These are phyloP conservation scores for Lasioglossum leucozonium DNA, from an alignment of 2,888 invertebrate species.

Conservation along the genomic window DNA sequence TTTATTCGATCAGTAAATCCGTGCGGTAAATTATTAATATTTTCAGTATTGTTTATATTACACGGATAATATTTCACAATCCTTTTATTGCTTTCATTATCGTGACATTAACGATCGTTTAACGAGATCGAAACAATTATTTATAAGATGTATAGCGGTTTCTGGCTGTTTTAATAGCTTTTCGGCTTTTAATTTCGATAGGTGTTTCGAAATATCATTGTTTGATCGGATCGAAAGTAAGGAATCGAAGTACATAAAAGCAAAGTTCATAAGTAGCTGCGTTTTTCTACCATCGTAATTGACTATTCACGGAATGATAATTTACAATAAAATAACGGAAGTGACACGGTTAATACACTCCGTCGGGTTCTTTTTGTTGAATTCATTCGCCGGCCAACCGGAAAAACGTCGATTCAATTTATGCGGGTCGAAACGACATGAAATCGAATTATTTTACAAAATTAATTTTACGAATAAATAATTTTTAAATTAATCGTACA, in stretches of 20 bases:
- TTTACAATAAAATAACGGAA: constrained; percentile 51
- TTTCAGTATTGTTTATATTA: neutral
- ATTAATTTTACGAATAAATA: neutral
- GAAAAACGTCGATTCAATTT: neutral
- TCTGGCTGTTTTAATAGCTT: neutral
- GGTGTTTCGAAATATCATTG: neutral
- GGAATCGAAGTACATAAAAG: neutral
- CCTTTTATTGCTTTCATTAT: neutral
- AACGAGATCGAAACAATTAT: neutral
- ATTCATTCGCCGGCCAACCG: constrained; percentile 2
- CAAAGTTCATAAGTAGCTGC: neutral
- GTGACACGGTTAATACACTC: constrained; percentile 38
- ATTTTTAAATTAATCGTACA: neutral
- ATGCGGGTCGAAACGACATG: neutral
- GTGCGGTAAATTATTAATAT: neutral
- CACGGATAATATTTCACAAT: neutral
- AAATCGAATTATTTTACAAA: neutral
- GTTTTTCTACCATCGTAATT: constrained; percentile 5
- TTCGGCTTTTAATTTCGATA: neutral
- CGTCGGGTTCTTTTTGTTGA: constrained; percentile 24
- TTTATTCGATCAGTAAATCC: neutral
- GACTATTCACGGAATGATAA: constrained; percentile 34
- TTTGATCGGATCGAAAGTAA: neutral
- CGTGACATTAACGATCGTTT: neutral
- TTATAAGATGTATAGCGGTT: neutral